phyloP scores from a whole-genome alignment of 2,888 invertebrate species.

The Drosophila paramelanica region DNA sequence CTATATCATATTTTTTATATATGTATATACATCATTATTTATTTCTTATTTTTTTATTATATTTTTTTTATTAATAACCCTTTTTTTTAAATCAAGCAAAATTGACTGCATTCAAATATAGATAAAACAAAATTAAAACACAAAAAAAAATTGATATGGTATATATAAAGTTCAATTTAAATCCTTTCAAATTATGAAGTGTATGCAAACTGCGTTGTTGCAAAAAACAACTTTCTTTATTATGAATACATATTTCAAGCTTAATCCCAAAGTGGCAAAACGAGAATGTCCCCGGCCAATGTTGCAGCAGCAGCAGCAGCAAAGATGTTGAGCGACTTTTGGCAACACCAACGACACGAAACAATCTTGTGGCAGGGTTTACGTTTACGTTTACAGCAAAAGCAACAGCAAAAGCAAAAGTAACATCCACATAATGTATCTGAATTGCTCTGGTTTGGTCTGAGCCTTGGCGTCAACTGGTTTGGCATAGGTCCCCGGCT shows the following conservation, averaged over 20 bases:
- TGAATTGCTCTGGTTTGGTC: slow-evolving; percentile 52
- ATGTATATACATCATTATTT: too few species aligned
- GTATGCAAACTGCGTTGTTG: slow-evolving; percentile 34
- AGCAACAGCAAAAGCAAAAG: slow-evolving; percentile 31
- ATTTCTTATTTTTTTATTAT: too few species aligned
- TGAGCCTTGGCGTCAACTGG: slow-evolving; percentile 56
- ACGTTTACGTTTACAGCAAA: slow-evolving; percentile 30
- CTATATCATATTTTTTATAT: too few species aligned
- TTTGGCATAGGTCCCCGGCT: slow-evolving; percentile 54
- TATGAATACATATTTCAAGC: slow-evolving; percentile 79
- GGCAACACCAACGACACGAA: slow-evolving; percentile 43
- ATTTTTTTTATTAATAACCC: too few species aligned
- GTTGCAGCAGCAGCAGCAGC: slow-evolving; percentile 52
- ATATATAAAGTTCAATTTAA: not conserved
- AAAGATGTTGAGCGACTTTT: slow-evolving; percentile 71
- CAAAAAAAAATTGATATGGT: not conserved
- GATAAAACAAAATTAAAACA: too few species aligned
- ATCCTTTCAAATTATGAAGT: not conserved
- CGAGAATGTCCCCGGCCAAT: slow-evolving; percentile 67
- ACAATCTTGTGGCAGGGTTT: slow-evolving; percentile 40
- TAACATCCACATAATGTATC: slow-evolving; percentile 34
- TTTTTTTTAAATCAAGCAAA: too few species aligned
- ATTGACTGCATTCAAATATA: too few species aligned
- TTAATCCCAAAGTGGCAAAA: slow-evolving; percentile 80
- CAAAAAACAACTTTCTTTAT: slow-evolving; percentile 46